Percentiles rank a stretch among this genome's conserved stretches.
These are phyloP conservation scores for Acanthacorydalis orientalis DNA, from an alignment of 2,888 invertebrate species.

Conservation along the genomic window DNA sequence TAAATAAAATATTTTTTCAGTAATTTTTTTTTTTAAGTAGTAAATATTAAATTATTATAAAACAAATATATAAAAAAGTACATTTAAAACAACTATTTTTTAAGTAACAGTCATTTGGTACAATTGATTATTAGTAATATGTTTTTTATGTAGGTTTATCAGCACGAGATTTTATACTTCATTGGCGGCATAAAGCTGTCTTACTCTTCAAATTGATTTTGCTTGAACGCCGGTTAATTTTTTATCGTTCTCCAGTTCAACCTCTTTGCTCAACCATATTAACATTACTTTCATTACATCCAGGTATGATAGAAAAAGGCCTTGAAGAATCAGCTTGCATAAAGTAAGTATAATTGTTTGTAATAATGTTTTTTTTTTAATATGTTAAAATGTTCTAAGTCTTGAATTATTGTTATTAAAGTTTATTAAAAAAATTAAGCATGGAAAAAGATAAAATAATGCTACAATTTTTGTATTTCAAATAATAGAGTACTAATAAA, in stretches of 20 bases:
- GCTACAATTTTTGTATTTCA: no score
- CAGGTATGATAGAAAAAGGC: slow-evolving; percentile 75
- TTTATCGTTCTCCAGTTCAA: slow-evolving; percentile 86
- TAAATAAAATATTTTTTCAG: neutral
- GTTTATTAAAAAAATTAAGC: no score
- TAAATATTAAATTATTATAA: no score
- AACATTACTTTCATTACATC: slow-evolving; percentile 77
- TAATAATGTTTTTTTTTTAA: slow-evolving; percentile 3
- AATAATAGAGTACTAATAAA: no score
- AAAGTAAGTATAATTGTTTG: slow-evolving; percentile 31
- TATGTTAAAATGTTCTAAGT: neutral
- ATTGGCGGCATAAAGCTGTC: slow-evolving; percentile 83
- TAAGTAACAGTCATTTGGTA: no score
- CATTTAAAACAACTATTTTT: no score
- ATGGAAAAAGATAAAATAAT: no score
- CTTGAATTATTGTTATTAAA: no score
- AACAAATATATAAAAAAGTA: no score
- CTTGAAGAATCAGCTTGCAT: slow-evolving; percentile 69
- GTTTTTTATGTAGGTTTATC: slow-evolving; percentile 49
- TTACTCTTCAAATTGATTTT: slow-evolving; percentile 83
- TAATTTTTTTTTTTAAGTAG: neutral
- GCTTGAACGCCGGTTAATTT: slow-evolving; percentile 74
- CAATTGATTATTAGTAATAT: no score
- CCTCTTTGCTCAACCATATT: slow-evolving; percentile 74
- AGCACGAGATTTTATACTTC: slow-evolving; percentile 59